Base-by-base conservation (phyloP, 2,797 vertebrate species). In the Xenopus petersii region DNA sequence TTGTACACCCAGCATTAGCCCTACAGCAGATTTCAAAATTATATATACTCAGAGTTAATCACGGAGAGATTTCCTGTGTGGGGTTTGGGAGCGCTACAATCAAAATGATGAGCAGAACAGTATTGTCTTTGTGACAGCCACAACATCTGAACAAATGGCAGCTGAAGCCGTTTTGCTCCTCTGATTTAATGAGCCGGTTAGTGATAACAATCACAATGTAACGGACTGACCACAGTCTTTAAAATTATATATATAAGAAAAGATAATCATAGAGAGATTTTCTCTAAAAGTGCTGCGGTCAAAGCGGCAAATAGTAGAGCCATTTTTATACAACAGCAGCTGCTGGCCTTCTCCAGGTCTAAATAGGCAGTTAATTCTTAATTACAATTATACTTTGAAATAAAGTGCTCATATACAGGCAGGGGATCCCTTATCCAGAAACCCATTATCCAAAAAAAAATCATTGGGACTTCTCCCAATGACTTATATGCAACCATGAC, bases 211-310 rank as follows among this genome's bases (percentile, higher is more conserved):
- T 51, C 49, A 51, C 54, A 56, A 17, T 56, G 13, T 17, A 56
- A 16, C 7, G 54, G 54, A 56, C 13, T 51, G 49, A 51, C 49
- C 54, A 56, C 15, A 56, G 54, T 16, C 54, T 56, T 56, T 15
- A 16, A 56, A 56, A 56, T 56, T 16, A 56, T 16, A 56, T 17
- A 42, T 42, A 56, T 56, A 56, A 56, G 15, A 15, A 56, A 56
- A 56, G 54, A 56, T 56, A 56, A 56, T 56, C 54, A 56, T 56
- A 56, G 7, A 56, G 54, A 56, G 54, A 56, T 56, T 56, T 15
- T 15, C 54, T 16, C 9, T 56, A 51, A 51, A 30, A 51, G 49
- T 51, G 49, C 49, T 15, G 49, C 10, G 12, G 49, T 51, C 49
- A 51, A 51, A 51, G 49, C 49, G 15, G 49, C 49, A 51, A 51